Evolutionary conservation across 2,888 invertebrate genomes (phyloP).

Genomic region (Torymus auratus): DNA sequence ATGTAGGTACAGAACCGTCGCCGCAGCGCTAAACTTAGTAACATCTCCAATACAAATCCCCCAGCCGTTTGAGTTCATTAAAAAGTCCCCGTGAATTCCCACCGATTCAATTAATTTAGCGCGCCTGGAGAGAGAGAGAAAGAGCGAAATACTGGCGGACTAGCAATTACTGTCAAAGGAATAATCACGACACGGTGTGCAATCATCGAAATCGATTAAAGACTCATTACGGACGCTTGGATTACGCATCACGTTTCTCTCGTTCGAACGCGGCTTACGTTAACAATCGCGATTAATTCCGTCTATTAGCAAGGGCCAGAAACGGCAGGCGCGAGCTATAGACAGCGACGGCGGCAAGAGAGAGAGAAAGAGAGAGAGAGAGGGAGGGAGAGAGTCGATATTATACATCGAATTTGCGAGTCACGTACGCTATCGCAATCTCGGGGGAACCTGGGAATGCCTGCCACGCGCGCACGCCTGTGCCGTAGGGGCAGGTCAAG

Average conservation of each 20-base stretch:
- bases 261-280: constrained; percentile 40
- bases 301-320: constrained; percentile 47
- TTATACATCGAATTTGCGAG: constrained; percentile 61
- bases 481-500: constrained; percentile 46
- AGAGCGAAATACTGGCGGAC: neutral
- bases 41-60: too few species aligned
- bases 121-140: too few species aligned
- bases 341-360: neutral
- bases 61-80: neutral
- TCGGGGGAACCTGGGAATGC: constrained; percentile 59
- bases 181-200: constrained; percentile 34
- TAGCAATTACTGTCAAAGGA: constrained; percentile 35
- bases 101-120: constrained; percentile 36
- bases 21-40: too few species aligned
- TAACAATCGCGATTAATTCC: constrained; percentile 57
- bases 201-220: constrained; percentile 58
- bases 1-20: too few species aligned
- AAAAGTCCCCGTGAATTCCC: neutral
- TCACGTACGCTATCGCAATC: constrained; percentile 61
- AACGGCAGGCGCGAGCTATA: neutral
- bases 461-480: constrained; percentile 46
- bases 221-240: constrained; percentile 49
- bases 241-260: constrained; percentile 48
- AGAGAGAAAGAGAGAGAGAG: constrained; percentile 14
- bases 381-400: constrained; percentile 44